Base-by-base conservation (phyloP, 2,797 vertebrate genomes). In the Urophycis tenuis region DNA sequence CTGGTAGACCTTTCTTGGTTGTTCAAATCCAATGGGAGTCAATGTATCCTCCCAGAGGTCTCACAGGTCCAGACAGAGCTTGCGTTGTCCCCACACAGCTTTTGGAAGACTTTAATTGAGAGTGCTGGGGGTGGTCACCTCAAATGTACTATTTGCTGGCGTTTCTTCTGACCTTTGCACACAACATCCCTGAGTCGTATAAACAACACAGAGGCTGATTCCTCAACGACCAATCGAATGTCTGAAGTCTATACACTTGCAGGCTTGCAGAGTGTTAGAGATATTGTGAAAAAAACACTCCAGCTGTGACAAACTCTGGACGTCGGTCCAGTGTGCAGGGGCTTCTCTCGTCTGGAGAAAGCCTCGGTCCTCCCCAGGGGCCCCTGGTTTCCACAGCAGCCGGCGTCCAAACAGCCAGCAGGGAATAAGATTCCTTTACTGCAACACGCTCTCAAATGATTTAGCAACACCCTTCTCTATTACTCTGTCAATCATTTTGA, bases 221-320 rank as follows among this genome's bases (percentile, higher is more conserved):
- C 25, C 4, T 67, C 60, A 29, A 29, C 29, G n/a, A 29, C 12
- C 82, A 83, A 84, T 79, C 81, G 83, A 74, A 25, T 19, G 41
- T 74, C 60, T 67, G 60, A 67, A 67, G 60, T 29, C 25, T 67
- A n/a, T n/a, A 34, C 39, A 73, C 77, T 67, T 86, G 76, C n/a
- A n/a, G n/a, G 85, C 82, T 87, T 79, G 83, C 32, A 9, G 35
- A 76, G 83, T 79, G 78, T 84, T 85, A 75, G 49, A 75, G 49
- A 83, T 82, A 82, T 83, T 81, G 79, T 82, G 11, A 32, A 70
- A 25, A 15, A 60, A 73, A 79, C 67, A 49, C 60, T 83, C 85
- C 77, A 73, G 86, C 83, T 78, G 75, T 81, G 83, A 85, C 79
- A 76, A 76, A 90, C 77, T 88, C 85, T 89, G 88, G 85, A 88